Conservation (phyloP, 2,888 invertebrate species). For the Sinopyrophorus schimmeli region DNA sequence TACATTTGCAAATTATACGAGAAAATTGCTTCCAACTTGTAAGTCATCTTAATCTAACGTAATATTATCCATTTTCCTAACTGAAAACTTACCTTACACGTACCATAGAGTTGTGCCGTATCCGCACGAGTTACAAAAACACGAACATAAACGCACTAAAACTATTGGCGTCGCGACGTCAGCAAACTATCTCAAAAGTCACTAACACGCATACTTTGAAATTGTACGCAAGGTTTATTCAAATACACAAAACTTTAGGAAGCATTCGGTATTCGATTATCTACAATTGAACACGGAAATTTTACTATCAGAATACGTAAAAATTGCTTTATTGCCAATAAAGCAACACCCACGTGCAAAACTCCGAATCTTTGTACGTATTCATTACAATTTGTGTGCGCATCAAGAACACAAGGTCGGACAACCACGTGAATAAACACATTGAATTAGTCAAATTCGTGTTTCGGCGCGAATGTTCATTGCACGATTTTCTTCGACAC, state of each 20-base stretch:
- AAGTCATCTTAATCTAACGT: no score
- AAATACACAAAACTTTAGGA: no score
- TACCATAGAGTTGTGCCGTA: no score
- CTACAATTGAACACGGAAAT: no score
- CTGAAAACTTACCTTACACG: no score
- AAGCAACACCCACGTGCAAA: conserved; percentile 25
- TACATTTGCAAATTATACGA: no score
- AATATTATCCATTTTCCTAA: no score
- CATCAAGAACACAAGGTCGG: conserved; percentile 33
- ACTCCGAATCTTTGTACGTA: conserved; percentile 19
- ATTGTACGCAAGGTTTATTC: neutral
- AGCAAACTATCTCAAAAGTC: neutral
- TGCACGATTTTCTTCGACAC: conserved; percentile 21
- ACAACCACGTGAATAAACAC: conserved; percentile 32
- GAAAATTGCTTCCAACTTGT: no score
- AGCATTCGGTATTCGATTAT: no score
- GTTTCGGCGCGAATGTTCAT: conserved; percentile 28
- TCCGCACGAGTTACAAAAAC: no score
- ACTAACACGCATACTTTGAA: neutral
- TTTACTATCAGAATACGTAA: conserved; percentile 6
- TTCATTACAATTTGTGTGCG: conserved; percentile 24
- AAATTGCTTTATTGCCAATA: conserved; percentile 8
- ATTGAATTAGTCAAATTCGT: conserved; percentile 28
- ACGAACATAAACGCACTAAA: conserved; percentile 1
- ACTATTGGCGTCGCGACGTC: conserved; percentile 7